phyloP scores from a whole-genome alignment of 2,888 invertebrate genomes.

The Endomychus coccineus region DNA sequence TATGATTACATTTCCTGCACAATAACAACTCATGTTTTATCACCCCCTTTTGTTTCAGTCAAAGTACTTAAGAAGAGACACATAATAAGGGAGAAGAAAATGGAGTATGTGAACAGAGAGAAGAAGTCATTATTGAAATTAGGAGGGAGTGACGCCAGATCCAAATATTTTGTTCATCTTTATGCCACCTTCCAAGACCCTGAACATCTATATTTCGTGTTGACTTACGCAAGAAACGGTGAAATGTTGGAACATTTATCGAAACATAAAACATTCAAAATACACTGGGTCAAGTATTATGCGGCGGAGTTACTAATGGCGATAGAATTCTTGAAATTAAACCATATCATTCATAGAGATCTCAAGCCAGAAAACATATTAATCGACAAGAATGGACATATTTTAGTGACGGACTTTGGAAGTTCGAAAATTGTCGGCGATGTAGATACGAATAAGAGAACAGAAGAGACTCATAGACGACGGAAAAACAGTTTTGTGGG shows the following conservation, averaged over 20 bases:
- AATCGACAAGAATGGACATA: conserved; percentile 91
- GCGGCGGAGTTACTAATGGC: conserved; percentile 89
- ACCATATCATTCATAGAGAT: conserved; percentile 90
- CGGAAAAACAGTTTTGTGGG: conserved; percentile 89
- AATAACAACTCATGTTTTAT: too few relatives aligned
- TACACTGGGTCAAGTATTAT: conserved; percentile 82
- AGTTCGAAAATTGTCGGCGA: conserved; percentile 74
- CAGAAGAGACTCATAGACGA: conserved; percentile 39
- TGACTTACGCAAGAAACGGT: conserved; percentile 91
- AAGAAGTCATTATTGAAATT: conserved; percentile 88
- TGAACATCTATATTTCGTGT: conserved; percentile 87
- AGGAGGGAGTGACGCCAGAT: conserved; percentile 52
- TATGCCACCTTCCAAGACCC: conserved; percentile 96
- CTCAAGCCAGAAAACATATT: conserved; percentile 98
- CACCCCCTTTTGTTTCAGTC: conserved; percentile 64
- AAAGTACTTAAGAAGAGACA: conserved; percentile 97
- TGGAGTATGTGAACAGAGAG: conserved; percentile 87
- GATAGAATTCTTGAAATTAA: conserved; percentile 81
- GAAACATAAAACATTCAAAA: conserved; percentile 82
- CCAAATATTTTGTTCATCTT: conserved; percentile 86
- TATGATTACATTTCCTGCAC: too few relatives aligned
- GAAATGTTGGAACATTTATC: conserved; percentile 89
- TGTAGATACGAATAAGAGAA: conserved; percentile 19
- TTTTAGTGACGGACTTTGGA: conserved; percentile 95
- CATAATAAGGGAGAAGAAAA: conserved; percentile 88